These are phyloP conservation scores for Xiphydria camelus DNA, from an alignment of 2,888 invertebrate species.

Conservation along the genomic window DNA sequence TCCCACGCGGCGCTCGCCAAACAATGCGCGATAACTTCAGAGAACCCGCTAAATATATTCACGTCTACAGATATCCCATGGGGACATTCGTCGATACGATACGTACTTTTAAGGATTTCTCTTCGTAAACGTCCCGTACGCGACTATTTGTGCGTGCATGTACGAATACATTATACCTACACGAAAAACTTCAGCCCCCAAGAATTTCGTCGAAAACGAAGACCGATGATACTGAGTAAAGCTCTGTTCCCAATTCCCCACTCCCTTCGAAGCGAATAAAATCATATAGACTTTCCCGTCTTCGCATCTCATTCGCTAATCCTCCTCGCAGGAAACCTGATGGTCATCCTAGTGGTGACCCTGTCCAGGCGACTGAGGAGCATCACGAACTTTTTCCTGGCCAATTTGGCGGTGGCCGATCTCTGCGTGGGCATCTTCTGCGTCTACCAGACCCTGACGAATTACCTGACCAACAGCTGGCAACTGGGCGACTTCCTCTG, in stretches of 20 bases:
- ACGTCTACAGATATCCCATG: too few relatives aligned
- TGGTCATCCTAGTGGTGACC: conserved; percentile 85
- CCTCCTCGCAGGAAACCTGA: conserved; percentile 74
- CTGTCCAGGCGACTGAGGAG: conserved; percentile 80
- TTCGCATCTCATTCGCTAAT: conserved; percentile 37
- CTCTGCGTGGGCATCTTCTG: conserved; percentile 92
- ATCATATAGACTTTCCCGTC: conserved; percentile 9
- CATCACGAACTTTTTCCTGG: conserved; percentile 89
- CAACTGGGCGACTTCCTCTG: conserved; percentile 83
- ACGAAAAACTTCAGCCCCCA: conserved; percentile 6
- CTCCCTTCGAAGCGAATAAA: too few relatives aligned
- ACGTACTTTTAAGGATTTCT: too few relatives aligned
- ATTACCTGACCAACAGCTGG: conserved; percentile 79
- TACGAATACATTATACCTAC: neutral
- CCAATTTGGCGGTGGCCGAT: conserved; percentile 88
- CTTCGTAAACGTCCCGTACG: too few relatives aligned
- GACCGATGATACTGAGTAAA: too few relatives aligned
- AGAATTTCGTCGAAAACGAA: conserved; percentile 6
- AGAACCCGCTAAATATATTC: too few relatives aligned
- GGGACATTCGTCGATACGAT: too few relatives aligned
- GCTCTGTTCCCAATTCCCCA: too few relatives aligned
- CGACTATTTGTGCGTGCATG: too few relatives aligned
- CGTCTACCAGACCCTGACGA: conserved; percentile 85
- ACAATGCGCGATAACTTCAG: too few relatives aligned
- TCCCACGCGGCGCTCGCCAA: too few relatives aligned